phyloP scores from a whole-genome alignment of 2,797 vertebrate species.

The Micrastur ruficollis region DNA sequence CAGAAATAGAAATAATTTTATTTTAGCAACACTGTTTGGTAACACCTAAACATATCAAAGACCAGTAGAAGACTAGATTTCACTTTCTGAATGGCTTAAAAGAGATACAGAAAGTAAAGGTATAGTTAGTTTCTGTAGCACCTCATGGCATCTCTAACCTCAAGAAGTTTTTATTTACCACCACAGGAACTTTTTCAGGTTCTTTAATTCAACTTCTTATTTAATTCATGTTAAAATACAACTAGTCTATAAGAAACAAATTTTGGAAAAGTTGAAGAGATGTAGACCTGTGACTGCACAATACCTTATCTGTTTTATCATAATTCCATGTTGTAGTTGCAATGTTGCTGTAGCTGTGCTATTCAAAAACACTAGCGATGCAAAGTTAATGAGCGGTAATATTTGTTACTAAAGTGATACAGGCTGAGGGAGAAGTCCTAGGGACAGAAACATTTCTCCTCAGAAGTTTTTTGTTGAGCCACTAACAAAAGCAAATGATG shows the following conservation, averaged over 20 bases:
- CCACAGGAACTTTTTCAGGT: neutral
- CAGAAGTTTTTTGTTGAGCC: neutral
- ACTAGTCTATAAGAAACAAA: neutral
- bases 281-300: neutral
- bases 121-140: neutral
- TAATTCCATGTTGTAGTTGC: neutral
- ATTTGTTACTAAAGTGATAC: neutral
- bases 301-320: neutral
- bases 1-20: neutral
- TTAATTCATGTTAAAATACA: neutral
- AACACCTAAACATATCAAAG: neutral
- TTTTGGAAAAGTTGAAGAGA: neutral
- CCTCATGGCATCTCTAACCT: neutral
- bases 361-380: neutral
- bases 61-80: constrained; percentile 15
- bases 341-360: neutral
- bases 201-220: neutral
- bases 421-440: neutral
- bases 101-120: neutral
- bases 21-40: neutral
- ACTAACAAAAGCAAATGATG: neutral
- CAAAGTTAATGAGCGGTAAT: neutral
- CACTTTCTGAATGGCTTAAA: constrained; percentile 42
- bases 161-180: neutral
- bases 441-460: neutral